Evolutionary conservation across 2,888 invertebrate genomes (phyloP).

Genomic region (Ecdyonurus torrentis): DNA sequence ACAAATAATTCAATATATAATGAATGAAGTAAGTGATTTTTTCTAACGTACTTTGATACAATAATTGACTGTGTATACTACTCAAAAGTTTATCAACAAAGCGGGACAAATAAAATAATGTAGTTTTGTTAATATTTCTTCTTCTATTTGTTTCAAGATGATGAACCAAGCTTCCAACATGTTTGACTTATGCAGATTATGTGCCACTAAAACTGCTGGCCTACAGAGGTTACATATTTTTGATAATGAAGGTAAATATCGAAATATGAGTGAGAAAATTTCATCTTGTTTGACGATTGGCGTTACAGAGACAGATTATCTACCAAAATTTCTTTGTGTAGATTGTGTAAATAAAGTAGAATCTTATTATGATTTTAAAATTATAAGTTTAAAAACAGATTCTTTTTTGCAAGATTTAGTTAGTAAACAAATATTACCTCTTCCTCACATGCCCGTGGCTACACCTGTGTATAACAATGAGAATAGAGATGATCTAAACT

Average conservation of each 20-base stretch:
- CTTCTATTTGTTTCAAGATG: too few relatives aligned
- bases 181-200: neutral
- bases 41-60: too few relatives aligned
- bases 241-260: neutral
- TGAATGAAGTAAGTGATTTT: too few relatives aligned
- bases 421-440: neutral
- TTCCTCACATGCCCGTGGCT: too few relatives aligned
- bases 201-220: neutral
- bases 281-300: neutral
- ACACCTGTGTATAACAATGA: neutral
- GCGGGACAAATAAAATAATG: too few relatives aligned
- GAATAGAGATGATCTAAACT: neutral
- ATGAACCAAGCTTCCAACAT: too few relatives aligned
- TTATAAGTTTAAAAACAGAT: neutral
- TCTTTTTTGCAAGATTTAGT: neutral
- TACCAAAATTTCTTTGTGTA: neutral
- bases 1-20: too few relatives aligned
- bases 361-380: neutral
- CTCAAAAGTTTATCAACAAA: too few relatives aligned
- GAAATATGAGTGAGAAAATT: neutral
- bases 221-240: neutral
- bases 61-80: too few relatives aligned
- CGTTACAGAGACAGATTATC: neutral
- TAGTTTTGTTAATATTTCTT: too few relatives aligned
- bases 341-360: neutral